Base-by-base conservation (phyloP, 2,888 invertebrate species). In the Leucozona laternaria region DNA sequence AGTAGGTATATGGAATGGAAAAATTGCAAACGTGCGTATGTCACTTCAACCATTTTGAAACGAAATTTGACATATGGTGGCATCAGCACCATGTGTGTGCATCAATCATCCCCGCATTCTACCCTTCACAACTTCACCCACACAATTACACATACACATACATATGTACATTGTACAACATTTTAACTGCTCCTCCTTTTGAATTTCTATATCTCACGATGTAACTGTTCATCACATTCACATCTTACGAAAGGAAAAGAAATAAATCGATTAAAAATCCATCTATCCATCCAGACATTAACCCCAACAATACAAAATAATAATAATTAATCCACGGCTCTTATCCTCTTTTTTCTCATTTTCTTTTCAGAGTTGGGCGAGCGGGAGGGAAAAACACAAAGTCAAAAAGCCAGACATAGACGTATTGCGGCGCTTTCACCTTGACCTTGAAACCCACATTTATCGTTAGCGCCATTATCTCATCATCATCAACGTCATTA, bases 361-460 rank as follows among this genome's bases (percentile, higher is more conserved):
- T 73, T 43, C 31, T 40, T 70, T 70, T 10, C 57, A 66, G 43
- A 5, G 31, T 53, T 60, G 10, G 28, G 15, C 22, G n/a, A 34
- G 22, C 10, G 25, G 53, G 17, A 37, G 72, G 58, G 13, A 2
- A 17, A 22, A n/a, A 37, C 68, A 22, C 50, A 4, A 37, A 31
- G 31, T 48, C 34, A 66, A 66, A 37, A 50, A 22, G 50, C 31
- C 64, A 66, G 77, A 72, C 78, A 17, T 45, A 73, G 72, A 75
- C 43, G 48, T 62, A 80, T 57, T 66, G 78, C 40, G 70, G 43
- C 45, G 76, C 76, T 75, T 79, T 86, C 86, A 86, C 86, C 86
- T 86, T 86, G 86, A 86, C 86, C 86, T 82, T 86, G 86, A 82
- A 82, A 86, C 86, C 82, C 82, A 86, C 86, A 82, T 82, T 86